These are phyloP conservation scores for Dynastes hyllus DNA, from an alignment of 2,888 invertebrate species.

Conservation along the genomic window DNA sequence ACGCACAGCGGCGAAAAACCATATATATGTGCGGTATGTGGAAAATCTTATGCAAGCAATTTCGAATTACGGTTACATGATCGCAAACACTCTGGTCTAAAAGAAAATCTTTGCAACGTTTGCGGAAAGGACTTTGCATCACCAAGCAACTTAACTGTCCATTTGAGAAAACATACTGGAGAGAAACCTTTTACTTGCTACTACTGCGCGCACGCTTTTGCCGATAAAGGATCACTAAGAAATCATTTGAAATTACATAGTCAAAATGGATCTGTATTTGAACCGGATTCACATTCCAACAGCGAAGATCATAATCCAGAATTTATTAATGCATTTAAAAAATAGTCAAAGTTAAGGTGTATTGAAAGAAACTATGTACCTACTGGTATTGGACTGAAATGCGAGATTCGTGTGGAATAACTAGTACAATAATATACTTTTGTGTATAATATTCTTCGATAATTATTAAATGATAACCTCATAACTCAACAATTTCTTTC, in stretches of 20 bases:
- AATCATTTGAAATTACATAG: slow-evolving; percentile 59
- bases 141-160: slow-evolving; percentile 67
- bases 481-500: too few relatives aligned
- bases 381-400: too few relatives aligned
- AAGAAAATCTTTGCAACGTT: slow-evolving; percentile 64
- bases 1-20: slow-evolving; percentile 62
- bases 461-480: too few relatives aligned
- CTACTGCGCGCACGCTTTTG: slow-evolving; percentile 68
- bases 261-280: neutral
- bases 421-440: too few relatives aligned
- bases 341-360: too few relatives aligned
- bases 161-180: slow-evolving; percentile 71
- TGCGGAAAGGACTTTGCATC: slow-evolving; percentile 67
- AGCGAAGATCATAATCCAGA: too few relatives aligned
- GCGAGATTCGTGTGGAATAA: too few relatives aligned
- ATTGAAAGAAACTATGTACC: too few relatives aligned
- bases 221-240: slow-evolving; percentile 67
- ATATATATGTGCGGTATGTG: slow-evolving; percentile 60
- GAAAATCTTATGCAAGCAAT: slow-evolving; percentile 59
- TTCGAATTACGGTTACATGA: slow-evolving; percentile 61
- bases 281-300: slow-evolving; percentile 1
- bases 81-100: slow-evolving; percentile 68
- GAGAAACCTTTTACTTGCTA: slow-evolving; percentile 73
- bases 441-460: too few relatives aligned
- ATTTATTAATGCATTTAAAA: too few relatives aligned